Percentiles rank a stretch among this genome's conserved stretches.
Conservation (phyloP, 1,140 invertebrate species). For the Ridgeia piscesae region DNA sequence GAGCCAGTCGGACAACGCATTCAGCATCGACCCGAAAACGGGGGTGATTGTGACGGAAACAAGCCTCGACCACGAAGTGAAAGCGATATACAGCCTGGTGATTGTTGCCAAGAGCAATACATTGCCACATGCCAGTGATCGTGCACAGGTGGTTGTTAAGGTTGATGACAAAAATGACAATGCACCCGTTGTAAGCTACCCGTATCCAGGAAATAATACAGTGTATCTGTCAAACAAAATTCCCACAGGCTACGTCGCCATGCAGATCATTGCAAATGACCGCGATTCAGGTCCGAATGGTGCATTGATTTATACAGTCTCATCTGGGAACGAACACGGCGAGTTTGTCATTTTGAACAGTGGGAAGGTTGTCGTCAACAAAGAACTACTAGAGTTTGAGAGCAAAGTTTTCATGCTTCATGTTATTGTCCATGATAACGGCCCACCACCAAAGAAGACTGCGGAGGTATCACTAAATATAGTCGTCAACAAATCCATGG, state of each 20-base stretch:
- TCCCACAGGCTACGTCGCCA: slow-evolving; percentile 15
- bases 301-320: not conserved
- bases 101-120: slow-evolving; percentile 15
- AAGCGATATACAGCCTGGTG: slow-evolving; percentile 7
- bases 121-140: not conserved
- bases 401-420: slow-evolving; percentile 9
- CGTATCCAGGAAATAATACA: slow-evolving; percentile 26
- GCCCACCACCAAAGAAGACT: not conserved
- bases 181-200: slow-evolving; percentile 20
- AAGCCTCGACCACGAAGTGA: slow-evolving; percentile 75
- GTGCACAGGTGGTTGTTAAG: not conserved
- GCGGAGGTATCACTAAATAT: not conserved
- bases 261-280: slow-evolving; percentile 25
- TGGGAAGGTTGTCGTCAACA: not conserved
- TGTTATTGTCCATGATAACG: slow-evolving; percentile 7
- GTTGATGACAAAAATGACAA: slow-evolving; percentile 27
- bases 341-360: slow-evolving; percentile 7
- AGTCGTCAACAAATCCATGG: not conserved
- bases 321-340: not conserved
- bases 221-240: slow-evolving; percentile 21
- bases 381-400: not conserved
- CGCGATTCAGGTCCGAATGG: slow-evolving; percentile 26
- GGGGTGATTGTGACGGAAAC: slow-evolving; percentile 86
- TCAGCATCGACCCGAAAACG: slow-evolving; percentile 83
- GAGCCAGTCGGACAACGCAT: slow-evolving; percentile 71